A percentile compares a stretch with the other conserved stretches of the same genome.
Conservation (phyloP, 2,797 vertebrate genomes). For the Bryconaethiops microstoma region DNA sequence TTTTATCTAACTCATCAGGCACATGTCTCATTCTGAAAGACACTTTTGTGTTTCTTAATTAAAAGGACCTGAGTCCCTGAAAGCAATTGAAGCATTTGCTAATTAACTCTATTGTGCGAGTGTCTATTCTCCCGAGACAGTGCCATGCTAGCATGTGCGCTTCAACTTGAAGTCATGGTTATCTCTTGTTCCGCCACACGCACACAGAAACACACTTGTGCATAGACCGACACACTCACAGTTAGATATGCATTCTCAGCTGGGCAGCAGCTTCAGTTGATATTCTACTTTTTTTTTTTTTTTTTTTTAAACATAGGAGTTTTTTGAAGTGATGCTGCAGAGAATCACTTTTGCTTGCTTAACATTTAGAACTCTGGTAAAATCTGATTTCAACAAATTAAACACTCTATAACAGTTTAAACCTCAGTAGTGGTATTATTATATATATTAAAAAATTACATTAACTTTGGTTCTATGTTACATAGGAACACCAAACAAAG, state of each 20-base stretch:
- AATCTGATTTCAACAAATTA: too few species aligned
- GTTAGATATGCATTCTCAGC: constrained; percentile 64
- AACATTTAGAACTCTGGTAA: too few species aligned
- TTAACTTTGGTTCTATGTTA: too few species aligned
- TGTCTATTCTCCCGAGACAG: constrained; percentile 65
- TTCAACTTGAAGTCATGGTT: constrained; percentile 67
- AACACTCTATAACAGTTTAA: too few species aligned
- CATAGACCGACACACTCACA: constrained; percentile 7
- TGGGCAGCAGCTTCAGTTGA: constrained; percentile 46
- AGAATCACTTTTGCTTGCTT: too few species aligned
- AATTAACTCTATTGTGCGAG: constrained; percentile 78
- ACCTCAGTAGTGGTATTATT: too few species aligned
- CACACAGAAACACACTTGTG: background rate
- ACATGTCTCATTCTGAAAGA: constrained; percentile 64
- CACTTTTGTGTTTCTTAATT: constrained; percentile 77
- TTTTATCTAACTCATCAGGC: constrained; percentile 66
- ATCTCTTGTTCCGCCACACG: constrained; percentile 57
- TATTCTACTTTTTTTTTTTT: background rate
- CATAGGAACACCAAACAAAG: too few species aligned
- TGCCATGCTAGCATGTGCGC: constrained; percentile 51
- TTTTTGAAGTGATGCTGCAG: background rate
- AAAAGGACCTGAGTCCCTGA: constrained; percentile 75
- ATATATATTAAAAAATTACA: too few species aligned
- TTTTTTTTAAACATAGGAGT: too few species aligned
- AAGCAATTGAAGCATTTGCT: constrained; percentile 77